Evolutionary conservation across 2,113 vertebrate genomes (phyloP).

Genomic region (Archilochus colubris): DNA sequence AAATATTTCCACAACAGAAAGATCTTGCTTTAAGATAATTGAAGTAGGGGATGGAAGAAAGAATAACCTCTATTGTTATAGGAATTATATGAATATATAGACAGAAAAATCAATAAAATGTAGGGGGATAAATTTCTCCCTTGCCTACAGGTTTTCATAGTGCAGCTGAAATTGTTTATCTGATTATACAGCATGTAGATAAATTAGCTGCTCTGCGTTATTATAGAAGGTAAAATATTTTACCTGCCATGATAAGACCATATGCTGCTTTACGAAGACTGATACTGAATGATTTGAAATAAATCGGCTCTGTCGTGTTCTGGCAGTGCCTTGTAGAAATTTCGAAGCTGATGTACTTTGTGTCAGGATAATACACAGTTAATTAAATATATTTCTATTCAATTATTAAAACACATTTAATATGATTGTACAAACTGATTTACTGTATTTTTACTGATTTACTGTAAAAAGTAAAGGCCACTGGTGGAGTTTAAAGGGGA

Average conservation of each 20-base stretch:
- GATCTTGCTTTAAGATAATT: conserved; percentile 61
- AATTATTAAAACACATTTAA: conserved; percentile 35
- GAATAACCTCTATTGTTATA: conserved; percentile 49
- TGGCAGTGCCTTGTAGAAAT: conserved; percentile 52
- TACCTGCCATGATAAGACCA: conserved; percentile 69
- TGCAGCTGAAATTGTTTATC: conserved; percentile 63
- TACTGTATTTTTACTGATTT: no score
- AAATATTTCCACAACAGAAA: conserved; percentile 66
- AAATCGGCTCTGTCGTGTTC: conserved; percentile 50
- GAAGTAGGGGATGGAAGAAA: conserved; percentile 43
- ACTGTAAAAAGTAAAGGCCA: neutral
- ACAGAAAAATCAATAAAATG: conserved; percentile 35
- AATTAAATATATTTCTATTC: neutral
- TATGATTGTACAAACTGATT: neutral
- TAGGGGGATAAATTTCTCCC: neutral
- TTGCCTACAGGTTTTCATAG: conserved; percentile 50
- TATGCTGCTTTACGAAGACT: conserved; percentile 72
- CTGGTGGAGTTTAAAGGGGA: neutral
- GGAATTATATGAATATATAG: conserved; percentile 3
- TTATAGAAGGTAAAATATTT: conserved; percentile 75
- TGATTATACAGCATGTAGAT: conserved; percentile 66
- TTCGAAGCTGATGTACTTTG: neutral
- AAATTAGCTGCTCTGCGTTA: conserved; percentile 67
- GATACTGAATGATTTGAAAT: conserved; percentile 59
- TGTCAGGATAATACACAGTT: conserved; percentile 34